Conservation (phyloP, 92 coral and sea anemone species). For the Pocillopora meandrina region DNA sequence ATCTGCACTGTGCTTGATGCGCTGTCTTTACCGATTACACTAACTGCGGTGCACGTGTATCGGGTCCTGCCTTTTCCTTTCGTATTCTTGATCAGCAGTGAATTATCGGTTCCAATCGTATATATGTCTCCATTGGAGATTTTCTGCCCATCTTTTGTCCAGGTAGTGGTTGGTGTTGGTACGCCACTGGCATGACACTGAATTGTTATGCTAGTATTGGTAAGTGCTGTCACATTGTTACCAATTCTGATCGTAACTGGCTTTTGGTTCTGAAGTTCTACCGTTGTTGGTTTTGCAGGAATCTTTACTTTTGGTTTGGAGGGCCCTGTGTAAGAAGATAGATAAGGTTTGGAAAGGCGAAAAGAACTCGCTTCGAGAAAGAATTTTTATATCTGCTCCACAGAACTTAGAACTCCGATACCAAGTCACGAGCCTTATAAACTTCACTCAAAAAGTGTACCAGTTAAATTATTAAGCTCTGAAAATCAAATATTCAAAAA, state of each 20-base stretch:
- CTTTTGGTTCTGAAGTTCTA: conserved; percentile 31
- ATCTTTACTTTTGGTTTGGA: conserved; percentile 36
- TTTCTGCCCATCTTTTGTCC: conserved; percentile 62
- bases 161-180: conserved; percentile 54
- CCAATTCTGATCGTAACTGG: conserved; percentile 49
- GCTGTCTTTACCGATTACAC: conserved; percentile 60
- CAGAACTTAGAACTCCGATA: too few relatives aligned
- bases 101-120: conserved; percentile 45
- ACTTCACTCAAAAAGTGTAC: too few relatives aligned
- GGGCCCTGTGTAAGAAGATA: conserved; percentile 14
- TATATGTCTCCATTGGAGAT: conserved; percentile 24
- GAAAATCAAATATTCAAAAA: too few relatives aligned
- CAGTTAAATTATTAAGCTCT: too few relatives aligned
- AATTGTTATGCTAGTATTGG: conserved; percentile 42
- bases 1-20: conserved; percentile 53
- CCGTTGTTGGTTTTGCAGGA: conserved; percentile 5
- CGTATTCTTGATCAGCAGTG: conserved; percentile 44
- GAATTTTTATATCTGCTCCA: too few relatives aligned
- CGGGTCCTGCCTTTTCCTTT: conserved; percentile 20
- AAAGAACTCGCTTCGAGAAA: too few relatives aligned
- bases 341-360: too few relatives aligned
- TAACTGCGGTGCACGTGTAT: conserved; percentile 66
- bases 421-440: too few relatives aligned
- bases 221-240: conserved; percentile 60
- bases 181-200: conserved; percentile 60